These are phyloP conservation scores for Hydractinia symbiolongicarpus DNA, from an alignment of 30 jellyfish, hydroid and myxozoan species.

Conservation along the genomic window DNA sequence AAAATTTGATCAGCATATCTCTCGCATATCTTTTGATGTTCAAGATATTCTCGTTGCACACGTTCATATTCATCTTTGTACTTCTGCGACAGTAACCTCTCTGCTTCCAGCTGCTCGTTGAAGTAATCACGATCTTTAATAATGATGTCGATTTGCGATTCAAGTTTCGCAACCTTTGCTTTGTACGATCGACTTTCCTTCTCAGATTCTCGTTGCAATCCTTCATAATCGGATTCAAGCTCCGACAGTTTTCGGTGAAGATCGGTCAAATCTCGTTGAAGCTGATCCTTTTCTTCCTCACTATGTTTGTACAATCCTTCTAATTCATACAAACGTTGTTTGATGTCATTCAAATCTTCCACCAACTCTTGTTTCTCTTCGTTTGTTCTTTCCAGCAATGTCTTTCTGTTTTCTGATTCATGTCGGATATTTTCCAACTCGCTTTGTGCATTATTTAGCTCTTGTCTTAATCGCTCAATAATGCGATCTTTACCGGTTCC, in stretches of 20 bases:
- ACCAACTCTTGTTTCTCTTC: conserved; percentile 84
- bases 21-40: conserved; percentile 98
- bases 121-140: conserved; percentile 86
- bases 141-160: conserved; percentile 71
- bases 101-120: conserved; percentile 92
- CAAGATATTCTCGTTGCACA: conserved; percentile 95
- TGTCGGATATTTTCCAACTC: conserved; percentile 56
- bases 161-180: conserved; percentile 64
- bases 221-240: conserved; percentile 75
- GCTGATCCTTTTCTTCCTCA: conserved; percentile 68
- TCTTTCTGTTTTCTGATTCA: conserved; percentile 68
- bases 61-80: conserved; percentile 92
- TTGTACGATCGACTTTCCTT: conserved; percentile 65
- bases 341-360: conserved; percentile 55
- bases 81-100: conserved; percentile 62
- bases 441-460: conserved; percentile 40
- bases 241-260: conserved; percentile 23
- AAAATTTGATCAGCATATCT: conserved; percentile 82
- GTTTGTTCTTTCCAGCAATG: conserved; percentile 55
- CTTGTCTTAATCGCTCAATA: conserved; percentile 76
- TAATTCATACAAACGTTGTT: conserved; percentile 76
- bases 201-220: conserved; percentile 81
- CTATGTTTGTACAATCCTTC: conserved; percentile 69
- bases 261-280: conserved; percentile 18
- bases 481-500: conserved; percentile 74